Base-by-base conservation (phyloP, 1,140 invertebrate species). In the Temnothorax curvispinosus region DNA sequence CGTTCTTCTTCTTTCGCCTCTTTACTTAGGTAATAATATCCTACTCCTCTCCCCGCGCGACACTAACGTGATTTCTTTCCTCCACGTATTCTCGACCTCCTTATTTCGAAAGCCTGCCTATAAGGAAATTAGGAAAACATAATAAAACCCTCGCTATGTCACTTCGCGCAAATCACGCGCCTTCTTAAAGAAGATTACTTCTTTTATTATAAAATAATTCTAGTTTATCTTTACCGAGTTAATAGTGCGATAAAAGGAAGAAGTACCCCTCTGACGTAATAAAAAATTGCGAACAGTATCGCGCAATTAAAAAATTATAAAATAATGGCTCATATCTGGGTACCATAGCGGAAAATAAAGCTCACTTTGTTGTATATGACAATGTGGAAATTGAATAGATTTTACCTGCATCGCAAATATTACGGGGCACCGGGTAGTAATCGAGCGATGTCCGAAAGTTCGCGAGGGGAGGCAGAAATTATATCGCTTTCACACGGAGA, bases 1-100 rank as follows among this genome's bases (percentile, higher is more conserved):
- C 87, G 89, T 89, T 80, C 58, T 86, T 65, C 65, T 69, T 86
- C 64, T 71, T 58, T 60, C 62, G 76, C 41, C 41, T 50, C 65
- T 60, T 80, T 62, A n/a, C 64, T 60, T 56, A n/a, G 47, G 11
- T 84, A 50, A 84, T 75, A 84, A 84, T 84, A 84, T 47, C 13
- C 69, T 54, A n/a, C 8, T 38, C 21, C 35, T 13, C 32, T 47
- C n/a, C 4, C 41, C 67, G 52, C 67, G 52, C 44, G 44, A 54
- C n/a, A 56, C 32, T 21, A 50, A 38, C 18, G 18, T n/a, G 47
- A 84, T 74, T 74, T 84, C 54, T 84, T 52, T 58, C 44, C 75
- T 44, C 58, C 41, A 9, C 32, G 41, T 60, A 9, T 15, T 47
- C 69, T 38, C 47, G 44, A 27, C 41, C 44, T 2, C 8, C n/a